Evolutionary conservation across 2,888 invertebrate genomes (phyloP).

Genomic region (Xanthorhoe designata): DNA sequence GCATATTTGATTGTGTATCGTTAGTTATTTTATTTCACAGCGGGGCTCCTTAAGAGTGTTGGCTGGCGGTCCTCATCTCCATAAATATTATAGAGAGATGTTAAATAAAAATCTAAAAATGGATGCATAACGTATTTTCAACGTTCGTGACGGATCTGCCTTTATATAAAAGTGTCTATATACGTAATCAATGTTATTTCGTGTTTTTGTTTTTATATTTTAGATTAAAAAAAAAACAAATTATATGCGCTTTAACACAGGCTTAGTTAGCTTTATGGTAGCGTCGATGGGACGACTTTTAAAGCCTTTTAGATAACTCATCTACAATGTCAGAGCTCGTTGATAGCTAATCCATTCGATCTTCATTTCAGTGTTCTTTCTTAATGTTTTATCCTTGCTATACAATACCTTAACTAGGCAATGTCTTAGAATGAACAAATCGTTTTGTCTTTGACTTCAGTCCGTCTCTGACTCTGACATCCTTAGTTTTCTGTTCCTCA

Average conservation of each 20-base stretch:
- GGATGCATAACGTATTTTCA: not conserved
- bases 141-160: not conserved
- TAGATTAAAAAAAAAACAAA: no score
- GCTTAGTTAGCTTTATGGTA: no score
- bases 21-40: slow-evolving; percentile 61
- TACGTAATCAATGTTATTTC: not conserved
- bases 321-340: not conserved
- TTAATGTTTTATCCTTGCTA: not conserved
- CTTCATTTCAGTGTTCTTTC: not conserved
- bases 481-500: not conserved
- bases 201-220: not conserved
- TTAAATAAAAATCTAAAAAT: slow-evolving; percentile 35
- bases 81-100: slow-evolving; percentile 54
- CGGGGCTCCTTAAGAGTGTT: slow-evolving; percentile 65
- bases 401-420: not conserved
- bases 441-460: not conserved
- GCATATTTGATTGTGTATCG: slow-evolving; percentile 66
- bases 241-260: no score
- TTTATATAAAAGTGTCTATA: not conserved
- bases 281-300: no score
- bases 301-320: not conserved
- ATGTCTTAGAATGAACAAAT: not conserved
- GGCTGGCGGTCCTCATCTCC: slow-evolving; percentile 65
- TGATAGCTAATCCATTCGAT: not conserved
- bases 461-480: not conserved